Evolutionary conservation across 2,888 invertebrate species (phyloP), one percentile per base, ranked within the genome.

Genomic region (Catocala nupta): DNA sequence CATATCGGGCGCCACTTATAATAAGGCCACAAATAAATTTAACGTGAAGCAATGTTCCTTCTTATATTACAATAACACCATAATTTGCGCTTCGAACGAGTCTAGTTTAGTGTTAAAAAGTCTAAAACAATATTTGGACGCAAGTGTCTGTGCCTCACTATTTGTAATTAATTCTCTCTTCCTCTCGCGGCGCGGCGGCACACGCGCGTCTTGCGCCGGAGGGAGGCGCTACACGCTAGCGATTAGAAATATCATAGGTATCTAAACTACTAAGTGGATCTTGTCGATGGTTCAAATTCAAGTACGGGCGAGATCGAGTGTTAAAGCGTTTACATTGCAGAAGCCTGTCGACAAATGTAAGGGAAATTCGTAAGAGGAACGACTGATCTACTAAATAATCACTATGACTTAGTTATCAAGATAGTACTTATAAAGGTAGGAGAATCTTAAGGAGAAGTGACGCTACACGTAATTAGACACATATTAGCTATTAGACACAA

Each of bases 11-110:
- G 88, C 90, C 90, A 88, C 85, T 84, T 87, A 85, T 80, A 81
- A 85, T 93, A 94, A 94, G 94, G 94, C 94, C 94, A 93, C 94
- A 90, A 93, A 93, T 85, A 89, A 90, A 92, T 88, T 81, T 87
- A 86, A 88, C 85, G 82, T 86, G 87, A 92, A 93, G 92, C 92
- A 73, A 86, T 83, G 81, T 83, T 80, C 79, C 81, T 13, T 47
- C 86, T 81, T 82, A 83, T 75, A 75, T 81, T 71, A 81, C 73
- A 86, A 86, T 81, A 86, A 89, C 83, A 86, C 81, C 80, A 80
- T 65, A 78, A 82, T 84, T 88, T 87, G 88, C 90, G 87, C 87
- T 86, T 86, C 86, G 77, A 82, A 81, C 77, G 66, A 80, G 78
- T 77, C 69, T 78, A 79, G 75, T 77, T 78, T 73, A 80, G 68